Evolutionary conservation across 2,113 vertebrate species (phyloP), one percentile per base, ranked within the genome.

Genomic region (Lonchura striata): DNA sequence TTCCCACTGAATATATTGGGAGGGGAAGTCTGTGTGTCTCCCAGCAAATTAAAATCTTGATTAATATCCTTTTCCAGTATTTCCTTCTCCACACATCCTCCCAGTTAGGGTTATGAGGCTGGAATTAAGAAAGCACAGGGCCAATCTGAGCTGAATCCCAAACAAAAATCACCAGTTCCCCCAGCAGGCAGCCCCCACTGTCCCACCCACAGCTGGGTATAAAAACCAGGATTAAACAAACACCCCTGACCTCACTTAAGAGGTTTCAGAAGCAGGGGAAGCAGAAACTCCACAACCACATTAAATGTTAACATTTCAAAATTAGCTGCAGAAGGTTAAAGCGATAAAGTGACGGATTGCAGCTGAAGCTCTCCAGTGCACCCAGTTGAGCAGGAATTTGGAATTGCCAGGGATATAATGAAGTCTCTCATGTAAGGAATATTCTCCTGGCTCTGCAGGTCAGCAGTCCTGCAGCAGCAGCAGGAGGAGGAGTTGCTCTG

Each of bases 101-200:
- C 0, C 23, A 11, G 0, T 4, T 6, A 52, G 20, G 44, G 50
- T 66, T 35, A 33, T 0, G 2, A 49, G 19, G 9, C 37, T 13
- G 18, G 61, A 76, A 61, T 49, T 27, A 24, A 66, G 59, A 6
- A 10, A 17, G 10, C 1, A 7, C 13, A 39, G 37, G 4, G 13
- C 9, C n/a, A n/a, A n/a, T n/a, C n/a, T n/a, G n/a, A n/a, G n/a
- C 50, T 44, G 60, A 88, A 78, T 23, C 15, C 30, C 56, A 60
- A 18, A 12, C 10, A n/a, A 50, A 88, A 75, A 5, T 4, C 59
- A 4, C 24, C 5, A 7, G 7, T 30, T 23, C 25, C 23, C 42
- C 39, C 59, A 52, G 19, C 49, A 90, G 57, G 28, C 82, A 37
- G n/a, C 15, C 17, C 21, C 16, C 10, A 1, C 9, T 8, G 27